phyloP scores from a whole-genome alignment of 1,140 invertebrate species.

The Plectrocnemia conspersa region DNA sequence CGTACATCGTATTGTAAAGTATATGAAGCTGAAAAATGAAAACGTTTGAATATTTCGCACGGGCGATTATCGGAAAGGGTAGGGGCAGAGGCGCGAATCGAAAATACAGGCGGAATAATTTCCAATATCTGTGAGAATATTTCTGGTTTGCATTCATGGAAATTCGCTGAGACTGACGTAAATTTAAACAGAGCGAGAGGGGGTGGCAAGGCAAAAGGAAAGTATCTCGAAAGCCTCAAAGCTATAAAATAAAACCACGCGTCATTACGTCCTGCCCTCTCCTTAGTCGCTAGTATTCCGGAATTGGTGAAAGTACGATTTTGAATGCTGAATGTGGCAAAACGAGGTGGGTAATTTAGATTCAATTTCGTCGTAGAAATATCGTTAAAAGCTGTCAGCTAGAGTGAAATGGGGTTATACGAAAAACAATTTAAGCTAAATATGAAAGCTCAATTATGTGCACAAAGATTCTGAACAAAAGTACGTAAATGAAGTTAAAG shows the following conservation, averaged over 20 bases:
- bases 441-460: slow-evolving; percentile 20
- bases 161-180: no score
- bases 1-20: no score
- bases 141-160: no score
- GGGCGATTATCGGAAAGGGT: no score
- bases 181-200: neutral
- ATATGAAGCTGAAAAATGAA: no score
- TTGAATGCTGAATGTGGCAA: slow-evolving; percentile 17
- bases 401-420: slow-evolving; percentile 20
- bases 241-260: slow-evolving; percentile 36
- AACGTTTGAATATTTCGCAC: no score
- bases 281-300: slow-evolving; percentile 23
- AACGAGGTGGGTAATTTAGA: slow-evolving; percentile 27
- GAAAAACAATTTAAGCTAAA: slow-evolving; percentile 19
- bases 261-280: slow-evolving; percentile 32
- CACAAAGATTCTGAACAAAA: no score
- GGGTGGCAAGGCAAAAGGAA: neutral
- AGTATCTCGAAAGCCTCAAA: slow-evolving; percentile 29
- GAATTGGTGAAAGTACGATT: slow-evolving; percentile 26
- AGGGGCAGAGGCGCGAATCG: no score
- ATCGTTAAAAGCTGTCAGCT: slow-evolving; percentile 24
- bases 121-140: no score
- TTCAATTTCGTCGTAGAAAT: slow-evolving; percentile 31
- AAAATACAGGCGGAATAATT: no score
- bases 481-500: no score